Evolutionary conservation across 2,113 vertebrate genomes (phyloP), one percentile per base, ranked within the genome.

Genomic region (Archilochus colubris): DNA sequence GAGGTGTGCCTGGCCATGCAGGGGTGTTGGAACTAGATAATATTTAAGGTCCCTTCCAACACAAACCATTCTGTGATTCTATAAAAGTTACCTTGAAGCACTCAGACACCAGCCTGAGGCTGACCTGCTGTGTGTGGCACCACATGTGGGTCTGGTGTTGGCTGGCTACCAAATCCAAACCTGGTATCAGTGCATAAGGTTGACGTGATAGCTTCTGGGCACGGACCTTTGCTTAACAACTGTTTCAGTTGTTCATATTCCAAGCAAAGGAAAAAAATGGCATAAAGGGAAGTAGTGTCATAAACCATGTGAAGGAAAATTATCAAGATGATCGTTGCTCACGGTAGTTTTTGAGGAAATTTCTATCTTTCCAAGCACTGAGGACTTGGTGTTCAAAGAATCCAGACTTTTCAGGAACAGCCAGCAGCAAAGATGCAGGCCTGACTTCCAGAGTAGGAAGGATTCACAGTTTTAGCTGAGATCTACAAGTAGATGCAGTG

Each of bases 131-230:
- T 7, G 2, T 24, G 5, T 8, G 3, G 8, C 25, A 10, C 33
- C 30, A 14, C 22, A 3, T 1, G 1, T 0, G 0, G 1, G 1
- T 12, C 16, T 36, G 58, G 10, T 4, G 23, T 44, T 1, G 2
- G 16, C 33, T 3, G 4, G 1, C 8, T 7, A 4, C 13, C 20
- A 33, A 21, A 33, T 18, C n/a, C 75, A 7, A 38, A 20, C 18
- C 9, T 8, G 6, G 1, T 5, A 6, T 14, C 16, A 0, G 0
- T 3, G 9, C 25, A 0, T 30, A 5, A 1, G 44, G 58, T 1
- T 4, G 22, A 14, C 7, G 1, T 3, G 19, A 10, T 27, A 8
- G 4, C 24, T 27, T 15, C 7, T 14, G 5, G 14, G 27, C 38
- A 7, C 0, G 0, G 3, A 3, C 7, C 18, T 59, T n/a, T 46